A percentile compares a stretch with the other conserved stretches of the same genome.
Evolutionary conservation across 2,113 vertebrate species (phyloP).

Genomic region (mouse (Mus musculus)): DNA sequence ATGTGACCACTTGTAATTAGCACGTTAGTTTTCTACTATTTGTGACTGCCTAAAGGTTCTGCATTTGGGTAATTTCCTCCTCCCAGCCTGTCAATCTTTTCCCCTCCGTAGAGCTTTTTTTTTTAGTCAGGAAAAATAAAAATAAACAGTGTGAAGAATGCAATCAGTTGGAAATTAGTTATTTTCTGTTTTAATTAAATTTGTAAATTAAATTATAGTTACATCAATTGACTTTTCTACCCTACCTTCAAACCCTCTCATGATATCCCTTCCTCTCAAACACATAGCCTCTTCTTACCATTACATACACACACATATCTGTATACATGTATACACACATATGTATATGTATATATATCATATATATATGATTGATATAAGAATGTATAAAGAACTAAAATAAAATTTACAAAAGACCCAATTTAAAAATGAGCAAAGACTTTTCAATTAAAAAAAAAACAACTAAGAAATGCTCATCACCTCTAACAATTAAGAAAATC

Average conservation of each 20-base stretch:
- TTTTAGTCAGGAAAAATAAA: background rate
- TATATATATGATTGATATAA: background rate
- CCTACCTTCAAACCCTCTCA: background rate
- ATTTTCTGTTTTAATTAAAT: background rate
- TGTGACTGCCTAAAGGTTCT: constrained; percentile 27
- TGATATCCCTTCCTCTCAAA: background rate
- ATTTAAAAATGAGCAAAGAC: background rate
- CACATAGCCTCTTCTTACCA: background rate
- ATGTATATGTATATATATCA: no score
- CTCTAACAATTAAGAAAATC: background rate
- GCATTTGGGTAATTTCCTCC: background rate
- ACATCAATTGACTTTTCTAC: background rate
- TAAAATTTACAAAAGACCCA: background rate
- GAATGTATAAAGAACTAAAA: background rate
- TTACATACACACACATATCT: background rate
- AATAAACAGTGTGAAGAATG: background rate
- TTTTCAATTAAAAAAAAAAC: background rate
- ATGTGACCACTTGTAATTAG: constrained; percentile 37
- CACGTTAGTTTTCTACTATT: constrained; percentile 35
- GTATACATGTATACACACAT: background rate
- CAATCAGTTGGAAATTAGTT: background rate
- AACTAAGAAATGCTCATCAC: background rate
- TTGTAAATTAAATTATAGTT: background rate
- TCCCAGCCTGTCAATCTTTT: background rate
- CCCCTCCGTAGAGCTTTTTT: background rate